phyloP scores from a whole-genome alignment of 2,888 invertebrate species.

The Phortica magna region DNA sequence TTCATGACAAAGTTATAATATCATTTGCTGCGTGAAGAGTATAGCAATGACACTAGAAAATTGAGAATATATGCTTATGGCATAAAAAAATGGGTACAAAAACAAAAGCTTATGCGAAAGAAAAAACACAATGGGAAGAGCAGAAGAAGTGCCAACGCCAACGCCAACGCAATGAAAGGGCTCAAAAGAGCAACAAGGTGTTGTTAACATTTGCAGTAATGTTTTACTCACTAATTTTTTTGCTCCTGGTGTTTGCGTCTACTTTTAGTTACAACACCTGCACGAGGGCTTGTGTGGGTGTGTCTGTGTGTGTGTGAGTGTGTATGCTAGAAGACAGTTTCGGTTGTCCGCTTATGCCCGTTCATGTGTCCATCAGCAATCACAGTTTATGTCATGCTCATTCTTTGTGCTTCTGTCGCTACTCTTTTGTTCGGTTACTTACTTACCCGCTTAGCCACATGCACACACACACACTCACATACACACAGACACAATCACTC shows the following conservation, averaged over 20 bases:
- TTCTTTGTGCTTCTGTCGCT: background rate
- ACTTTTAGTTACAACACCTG: too few relatives aligned
- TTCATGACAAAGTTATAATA: too few relatives aligned
- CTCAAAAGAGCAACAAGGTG: conserved; percentile 50
- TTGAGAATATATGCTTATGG: too few relatives aligned
- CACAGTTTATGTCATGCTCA: background rate
- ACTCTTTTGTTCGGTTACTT: background rate
- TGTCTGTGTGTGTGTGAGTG: conserved; percentile 19
- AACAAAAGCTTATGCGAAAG: conserved; percentile 37
- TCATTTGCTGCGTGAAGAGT: too few relatives aligned
- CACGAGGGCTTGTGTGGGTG: background rate
- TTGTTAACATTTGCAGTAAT: background rate
- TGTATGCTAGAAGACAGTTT: too few relatives aligned
- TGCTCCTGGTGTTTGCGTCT: too few relatives aligned
- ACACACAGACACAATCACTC: background rate
- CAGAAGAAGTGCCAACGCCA: conserved; percentile 30
- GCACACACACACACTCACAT: too few relatives aligned
- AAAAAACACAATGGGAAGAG: conserved; percentile 36
- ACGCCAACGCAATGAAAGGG: conserved; percentile 7
- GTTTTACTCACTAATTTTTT: too few relatives aligned
- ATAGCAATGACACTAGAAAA: too few relatives aligned
- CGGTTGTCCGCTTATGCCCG: too few relatives aligned
- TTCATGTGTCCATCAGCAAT: too few relatives aligned
- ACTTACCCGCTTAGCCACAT: background rate
- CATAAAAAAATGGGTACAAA: background rate